These are phyloP conservation scores for Caerostris extrusa DNA, from an alignment of 1,140 invertebrate genomes.

Conservation along the genomic window DNA sequence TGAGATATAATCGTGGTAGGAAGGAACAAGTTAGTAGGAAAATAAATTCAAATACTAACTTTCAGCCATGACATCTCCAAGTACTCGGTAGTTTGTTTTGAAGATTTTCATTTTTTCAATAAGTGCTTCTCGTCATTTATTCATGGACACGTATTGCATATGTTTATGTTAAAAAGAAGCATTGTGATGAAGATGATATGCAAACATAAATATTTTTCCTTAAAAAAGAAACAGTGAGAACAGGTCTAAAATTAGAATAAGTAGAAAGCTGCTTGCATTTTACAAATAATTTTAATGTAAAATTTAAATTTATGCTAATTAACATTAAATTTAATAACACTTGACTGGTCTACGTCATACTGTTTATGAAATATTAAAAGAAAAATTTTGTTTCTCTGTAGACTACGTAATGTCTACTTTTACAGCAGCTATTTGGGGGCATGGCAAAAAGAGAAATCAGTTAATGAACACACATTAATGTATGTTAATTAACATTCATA, in stretches of 20 bases:
- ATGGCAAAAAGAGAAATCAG: too few species aligned
- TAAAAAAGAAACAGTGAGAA: not conserved
- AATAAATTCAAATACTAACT: conserved; percentile 10
- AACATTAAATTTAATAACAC: too few species aligned
- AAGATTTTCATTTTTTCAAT: not conserved
- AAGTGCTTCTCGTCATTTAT: not conserved
- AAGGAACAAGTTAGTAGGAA: not conserved
- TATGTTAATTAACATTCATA: too few species aligned
- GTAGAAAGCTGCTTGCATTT: not conserved
- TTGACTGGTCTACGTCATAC: too few species aligned
- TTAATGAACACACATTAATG: too few species aligned
- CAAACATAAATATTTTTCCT: not conserved
- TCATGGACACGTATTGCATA: not conserved
- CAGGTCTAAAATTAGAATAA: not conserved
- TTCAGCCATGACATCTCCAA: not conserved
- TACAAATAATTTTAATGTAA: too few species aligned
- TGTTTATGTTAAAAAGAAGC: not conserved
- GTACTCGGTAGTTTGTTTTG: conserved; percentile 9
- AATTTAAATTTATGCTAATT: too few species aligned
- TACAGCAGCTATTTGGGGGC: too few species aligned
- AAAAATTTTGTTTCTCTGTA: too few species aligned
- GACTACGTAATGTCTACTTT: too few species aligned
- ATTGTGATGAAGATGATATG: not conserved
- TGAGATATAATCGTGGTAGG: not conserved
- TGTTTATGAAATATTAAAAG: too few species aligned